Conservation (phyloP, 2,797 vertebrate species). For the Sebastes variabilis region DNA sequence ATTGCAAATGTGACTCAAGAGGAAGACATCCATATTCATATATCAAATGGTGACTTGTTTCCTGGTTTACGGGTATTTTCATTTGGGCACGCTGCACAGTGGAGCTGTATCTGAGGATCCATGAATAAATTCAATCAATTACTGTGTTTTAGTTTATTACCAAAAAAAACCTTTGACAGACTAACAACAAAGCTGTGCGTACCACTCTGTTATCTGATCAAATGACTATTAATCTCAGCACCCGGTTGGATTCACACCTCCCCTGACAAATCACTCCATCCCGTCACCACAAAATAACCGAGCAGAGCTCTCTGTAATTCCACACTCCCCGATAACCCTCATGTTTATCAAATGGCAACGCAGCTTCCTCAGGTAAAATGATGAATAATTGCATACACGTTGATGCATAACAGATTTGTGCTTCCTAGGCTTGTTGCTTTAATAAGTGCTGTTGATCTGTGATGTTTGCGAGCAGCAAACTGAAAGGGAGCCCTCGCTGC, state of each 20-base stretch:
- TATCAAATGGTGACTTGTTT: neutral
- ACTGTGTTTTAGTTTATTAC: constrained; percentile 6
- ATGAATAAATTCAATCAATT: neutral
- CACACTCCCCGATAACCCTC: constrained; percentile 30
- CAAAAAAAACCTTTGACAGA: constrained; percentile 12
- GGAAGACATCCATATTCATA: neutral
- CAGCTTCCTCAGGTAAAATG: constrained; percentile 44
- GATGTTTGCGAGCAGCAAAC: constrained; percentile 1
- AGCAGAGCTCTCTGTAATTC: constrained; percentile 34
- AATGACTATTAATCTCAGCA: constrained; percentile 39
- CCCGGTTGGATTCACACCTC: constrained; percentile 33
- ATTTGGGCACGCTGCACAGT: neutral
- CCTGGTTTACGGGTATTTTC: neutral
- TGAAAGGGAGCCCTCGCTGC: neutral
- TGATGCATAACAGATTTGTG: constrained; percentile 33
- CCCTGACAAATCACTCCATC: constrained; percentile 52
- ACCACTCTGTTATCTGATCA: constrained; percentile 21
- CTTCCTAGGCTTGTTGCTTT: constrained; percentile 38
- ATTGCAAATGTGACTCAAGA: neutral
- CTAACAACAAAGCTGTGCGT: constrained; percentile 27
- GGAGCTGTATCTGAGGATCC: neutral
- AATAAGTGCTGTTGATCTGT: constrained; percentile 24
- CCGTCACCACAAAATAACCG: constrained; percentile 33
- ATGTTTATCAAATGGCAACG: constrained; percentile 48
- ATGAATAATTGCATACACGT: constrained; percentile 42